Base-by-base conservation (phyloP, 2,113 vertebrate species). In the Catharus bicknelli region DNA sequence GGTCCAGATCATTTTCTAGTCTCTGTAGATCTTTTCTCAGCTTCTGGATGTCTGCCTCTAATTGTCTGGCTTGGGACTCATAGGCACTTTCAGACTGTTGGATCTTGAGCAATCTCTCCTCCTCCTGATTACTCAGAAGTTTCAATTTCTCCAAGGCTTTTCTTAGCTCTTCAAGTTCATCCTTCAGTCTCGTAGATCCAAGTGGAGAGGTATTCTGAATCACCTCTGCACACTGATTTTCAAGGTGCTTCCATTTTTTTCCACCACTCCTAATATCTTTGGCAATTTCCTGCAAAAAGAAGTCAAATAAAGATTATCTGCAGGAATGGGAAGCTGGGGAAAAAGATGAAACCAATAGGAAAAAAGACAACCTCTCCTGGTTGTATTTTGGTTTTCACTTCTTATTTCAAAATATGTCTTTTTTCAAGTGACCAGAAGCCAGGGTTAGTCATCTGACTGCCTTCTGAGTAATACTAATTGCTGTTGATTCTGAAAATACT, bases 161-260 rank as follows among this genome's bases (percentile, higher is more conserved):
- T 66, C 97, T 92, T 90, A 99, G 96, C 74, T 98, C 97, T 92
- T 98, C 98, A 1, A 98, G 97, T 58, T 99, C 98, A 58, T 94
- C 89, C 6, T 96, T 95, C 75, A 99, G 97, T 76, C 92, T 92
- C 78, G 98, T 98, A 0, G 98, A 98, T 17, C 99, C 99, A 1
- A 98, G 87, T 0, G 99, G 99, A 53, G 98, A 99, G 5, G 99
- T 99, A 90, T 98, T 98, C 59, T 88, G 93, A 83, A 98, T 97
- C 73, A 99, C 97, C 0, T 88, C 94, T 48, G 85, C 91, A 1
- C 98, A 98, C 62, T 97, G 62, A 13, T 63, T 94, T 96, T 99
- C 98, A 40, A 99, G 97, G 55, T 96, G 75, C 79, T 91, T 97
- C 93, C 98, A 81, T 22, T 98, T 98, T 64, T 97, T 97, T 94